Evolutionary conservation across 2,888 invertebrate species (phyloP), one percentile per base, ranked within the genome.

Genomic region (Synergus gifuensis): DNA sequence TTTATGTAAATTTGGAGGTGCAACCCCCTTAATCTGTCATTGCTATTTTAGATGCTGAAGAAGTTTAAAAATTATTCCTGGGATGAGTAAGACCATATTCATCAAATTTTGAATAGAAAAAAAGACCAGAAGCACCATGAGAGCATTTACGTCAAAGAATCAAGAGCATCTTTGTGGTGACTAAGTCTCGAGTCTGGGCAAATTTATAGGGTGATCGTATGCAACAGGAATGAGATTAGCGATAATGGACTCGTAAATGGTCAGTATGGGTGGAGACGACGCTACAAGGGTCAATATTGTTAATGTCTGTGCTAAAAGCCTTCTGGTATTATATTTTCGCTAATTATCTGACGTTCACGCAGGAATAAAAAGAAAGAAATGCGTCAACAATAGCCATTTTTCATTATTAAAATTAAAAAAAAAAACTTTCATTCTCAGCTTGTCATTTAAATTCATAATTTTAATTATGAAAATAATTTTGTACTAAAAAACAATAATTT

Each of bases 161-260:
- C n/a, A 11, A 36, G 76, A 60, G 46, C 44, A 36, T 36, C 46
- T 18, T 62, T 28, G 28, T 22, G 62, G 62, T 62, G 62, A 62
- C 60, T 28, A 22, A 60, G 22, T 5, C 28, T 28, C 18, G 14
- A 14, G 22, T 62, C 22, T 62, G 22, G 22, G 0, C 64, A 58
- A 44, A 44, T 40, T 67, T 67, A 40, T 4, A 44, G 46, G 36
- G 16, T 67, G 12, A 42, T 67, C 40, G 58, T 76, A 73, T 73
- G 36, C 12, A 78, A 76, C 28, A 18, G 49, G 49, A 76, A 46
- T 44, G 63, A 67, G 42, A 81, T 79, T 67, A 77, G 79, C 54
- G 69, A 81, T 81, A 77, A 60, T 76, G 76, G 76, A 58, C 14
- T 60, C 28, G 11, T 63, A 77, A 79, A 81, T 63, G 78, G 58